Conservation (phyloP, 2,888 invertebrate genomes). For the Drosophila subsilvestris region DNA sequence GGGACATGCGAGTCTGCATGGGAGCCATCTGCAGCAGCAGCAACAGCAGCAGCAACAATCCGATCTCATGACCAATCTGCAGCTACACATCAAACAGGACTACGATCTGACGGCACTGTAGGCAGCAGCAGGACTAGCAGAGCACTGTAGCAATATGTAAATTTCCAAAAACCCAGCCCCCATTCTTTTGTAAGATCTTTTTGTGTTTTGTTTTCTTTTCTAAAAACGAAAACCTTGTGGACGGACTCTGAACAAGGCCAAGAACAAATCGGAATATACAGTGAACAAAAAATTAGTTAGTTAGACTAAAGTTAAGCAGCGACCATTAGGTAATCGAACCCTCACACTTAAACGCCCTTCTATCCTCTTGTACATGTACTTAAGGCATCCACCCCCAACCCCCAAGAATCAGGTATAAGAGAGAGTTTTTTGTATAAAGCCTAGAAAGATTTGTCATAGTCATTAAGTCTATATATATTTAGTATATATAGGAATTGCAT, state of each 20-base stretch:
- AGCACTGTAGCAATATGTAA: slow-evolving; percentile 28
- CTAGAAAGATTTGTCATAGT: slow-evolving; percentile 74
- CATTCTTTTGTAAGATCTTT: slow-evolving; percentile 30
- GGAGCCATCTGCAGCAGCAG: slow-evolving; percentile 67
- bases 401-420: slow-evolving; percentile 48
- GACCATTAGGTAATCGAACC: slow-evolving; percentile 48
- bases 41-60: slow-evolving; percentile 74
- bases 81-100: slow-evolving; percentile 90
- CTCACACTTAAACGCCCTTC: slow-evolving; percentile 2
- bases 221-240: slow-evolving; percentile 41
- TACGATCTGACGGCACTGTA: slow-evolving; percentile 93
- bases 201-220: slow-evolving; percentile 20
- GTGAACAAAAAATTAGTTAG: slow-evolving; percentile 81
- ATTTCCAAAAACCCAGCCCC: slow-evolving; percentile 13
- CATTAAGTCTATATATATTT: slow-evolving; percentile 51
- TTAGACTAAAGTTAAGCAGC: slow-evolving; percentile 56
- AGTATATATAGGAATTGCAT: slow-evolving; percentile 31
- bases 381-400: slow-evolving; percentile 44
- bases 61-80: slow-evolving; percentile 82
- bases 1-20: slow-evolving; percentile 59
- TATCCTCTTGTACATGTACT: slow-evolving; percentile 64
- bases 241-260: slow-evolving; percentile 36
- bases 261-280: slow-evolving; percentile 82
- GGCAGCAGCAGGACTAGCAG: slow-evolving; percentile 62
- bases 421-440: slow-evolving; percentile 67